These are phyloP conservation scores for Leistus spinibarbis DNA, from an alignment of 2,888 invertebrate species.

Conservation along the genomic window DNA sequence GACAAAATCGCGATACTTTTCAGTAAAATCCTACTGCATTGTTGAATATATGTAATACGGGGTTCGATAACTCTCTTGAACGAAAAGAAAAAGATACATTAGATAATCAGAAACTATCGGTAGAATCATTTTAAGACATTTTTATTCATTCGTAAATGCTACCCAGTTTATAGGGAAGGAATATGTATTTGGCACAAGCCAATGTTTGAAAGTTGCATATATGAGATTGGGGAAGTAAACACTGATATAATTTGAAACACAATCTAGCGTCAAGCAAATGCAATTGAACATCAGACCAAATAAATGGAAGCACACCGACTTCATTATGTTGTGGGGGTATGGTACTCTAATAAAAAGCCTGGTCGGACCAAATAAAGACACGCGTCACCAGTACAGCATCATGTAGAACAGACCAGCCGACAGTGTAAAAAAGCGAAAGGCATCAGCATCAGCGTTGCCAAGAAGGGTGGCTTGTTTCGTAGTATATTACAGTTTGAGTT, in stretches of 20 bases:
- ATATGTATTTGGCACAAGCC: too few species aligned
- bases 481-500: slow-evolving; percentile 42
- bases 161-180: too few species aligned
- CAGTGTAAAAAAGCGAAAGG: not conserved
- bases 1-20: slow-evolving; percentile 35
- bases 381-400: slow-evolving; percentile 1
- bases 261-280: not conserved
- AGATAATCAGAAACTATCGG: too few species aligned
- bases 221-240: too few species aligned
- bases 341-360: slow-evolving; percentile 14
- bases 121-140: too few species aligned
- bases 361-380: slow-evolving; percentile 19
- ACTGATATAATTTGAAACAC: not conserved
- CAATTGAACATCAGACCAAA: slow-evolving; percentile 18
- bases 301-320: slow-evolving; percentile 17
- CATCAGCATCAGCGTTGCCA: not conserved
- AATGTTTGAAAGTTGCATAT: too few species aligned
- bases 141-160: too few species aligned
- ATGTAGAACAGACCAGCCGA: slow-evolving; percentile 2
- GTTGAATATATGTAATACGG: slow-evolving; percentile 37
- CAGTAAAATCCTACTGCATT: slow-evolving; percentile 25
- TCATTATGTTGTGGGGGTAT: slow-evolving; percentile 13
- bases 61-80: too few species aligned
- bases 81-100: too few species aligned
- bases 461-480: slow-evolving; percentile 21